Base-by-base conservation (phyloP, 1,140 invertebrate species). In the Bicyclus anynana region DNA sequence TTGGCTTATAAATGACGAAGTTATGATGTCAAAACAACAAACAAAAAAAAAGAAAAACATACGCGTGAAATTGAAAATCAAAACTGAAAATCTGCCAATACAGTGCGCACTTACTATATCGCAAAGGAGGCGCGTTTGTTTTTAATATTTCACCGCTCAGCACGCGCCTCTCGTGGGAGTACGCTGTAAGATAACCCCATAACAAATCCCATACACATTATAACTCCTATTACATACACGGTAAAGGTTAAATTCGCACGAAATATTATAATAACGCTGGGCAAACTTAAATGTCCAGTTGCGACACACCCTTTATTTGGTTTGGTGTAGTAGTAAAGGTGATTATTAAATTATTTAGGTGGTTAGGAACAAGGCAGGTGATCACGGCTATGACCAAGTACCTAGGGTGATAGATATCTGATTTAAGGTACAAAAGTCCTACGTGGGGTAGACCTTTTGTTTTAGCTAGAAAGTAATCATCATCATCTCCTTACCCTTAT, bases 71-170 rank as follows among this genome's bases (percentile, higher is more conserved):
- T n/a, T n/a, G n/a, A n/a, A n/a, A n/a, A n/a, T n/a, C n/a, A n/a
- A n/a, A n/a, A n/a, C n/a, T n/a, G n/a, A 9, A 38, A 42, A 44
- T 26, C 20, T 23, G 13, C 44, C 44, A 47, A 47, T 16, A 13
- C 44, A 47, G 9, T 6, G n/a, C n/a, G n/a, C 21, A 26, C 44
- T 18, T 0, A 59, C 50, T 42, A 66, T 49, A 47, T 49, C 46
- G 44, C 54, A 62, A 64, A 62, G 50, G 40, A 59, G 51, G 60
- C 59, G 57, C 51, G 54, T 53, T 63, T 58, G 63, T 68, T 74
- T 71, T 79, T 79, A 74, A 79, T 79, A 74, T 74, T 79, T 74
- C 76, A 74, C 65, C 67, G 53, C 66, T 69, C 67, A 70, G 67
- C 73, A 76, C 74, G 73, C 73, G 74, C 57, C 67, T 77, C 76